Conservation (phyloP, 2,888 invertebrate species). For the Caradrina clavipalpis region DNA sequence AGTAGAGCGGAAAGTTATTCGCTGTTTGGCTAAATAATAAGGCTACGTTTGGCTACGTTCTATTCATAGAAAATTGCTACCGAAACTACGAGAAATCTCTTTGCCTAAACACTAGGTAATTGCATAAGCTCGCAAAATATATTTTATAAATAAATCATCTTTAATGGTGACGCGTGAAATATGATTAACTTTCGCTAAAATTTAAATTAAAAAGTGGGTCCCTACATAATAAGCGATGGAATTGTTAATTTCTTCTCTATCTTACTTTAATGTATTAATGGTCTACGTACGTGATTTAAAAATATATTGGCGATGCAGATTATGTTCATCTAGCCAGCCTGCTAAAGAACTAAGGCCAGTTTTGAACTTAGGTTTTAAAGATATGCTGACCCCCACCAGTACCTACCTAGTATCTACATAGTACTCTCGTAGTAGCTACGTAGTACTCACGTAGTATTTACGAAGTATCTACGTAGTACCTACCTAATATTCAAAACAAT, state of each 20-base stretch:
- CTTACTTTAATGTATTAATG: slow-evolving; percentile 1
- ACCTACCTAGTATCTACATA: too few relatives aligned
- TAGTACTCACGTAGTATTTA: too few relatives aligned
- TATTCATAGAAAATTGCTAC: background rate
- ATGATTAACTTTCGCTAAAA: background rate
- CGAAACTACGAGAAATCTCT: background rate
- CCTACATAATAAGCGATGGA: background rate
- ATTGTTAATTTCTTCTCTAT: background rate
- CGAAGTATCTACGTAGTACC: too few relatives aligned
- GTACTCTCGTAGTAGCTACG: too few relatives aligned
- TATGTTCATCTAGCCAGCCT: slow-evolving; percentile 3
- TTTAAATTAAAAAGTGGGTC: background rate
- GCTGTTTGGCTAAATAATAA: slow-evolving; percentile 16
- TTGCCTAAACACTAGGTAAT: background rate
- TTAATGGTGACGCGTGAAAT: background rate
- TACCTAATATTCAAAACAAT: background rate
- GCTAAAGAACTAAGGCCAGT: background rate
- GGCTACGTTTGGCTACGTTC: background rate
- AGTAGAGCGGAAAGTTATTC: slow-evolving; percentile 13
- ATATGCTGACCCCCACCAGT: too few relatives aligned
- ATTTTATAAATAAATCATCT: background rate
- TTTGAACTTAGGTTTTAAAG: background rate
- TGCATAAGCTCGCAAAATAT: background rate
- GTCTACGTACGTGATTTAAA: slow-evolving; percentile 4
- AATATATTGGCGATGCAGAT: slow-evolving; percentile 17